These are phyloP conservation scores for Ophraella communa DNA, from an alignment of 2,888 invertebrate species.

Conservation along the genomic window DNA sequence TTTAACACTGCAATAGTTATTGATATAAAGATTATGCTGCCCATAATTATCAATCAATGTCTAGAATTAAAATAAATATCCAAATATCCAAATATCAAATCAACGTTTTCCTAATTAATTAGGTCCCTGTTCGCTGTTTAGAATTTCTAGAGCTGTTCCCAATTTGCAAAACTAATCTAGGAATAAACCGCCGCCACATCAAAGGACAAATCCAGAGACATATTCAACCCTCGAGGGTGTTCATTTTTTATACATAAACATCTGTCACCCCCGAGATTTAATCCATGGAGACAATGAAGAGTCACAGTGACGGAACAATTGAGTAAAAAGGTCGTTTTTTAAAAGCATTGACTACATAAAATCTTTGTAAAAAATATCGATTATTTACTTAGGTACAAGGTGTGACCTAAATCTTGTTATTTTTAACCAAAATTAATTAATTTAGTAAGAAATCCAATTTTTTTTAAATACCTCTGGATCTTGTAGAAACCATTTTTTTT, in stretches of 20 bases:
- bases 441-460: too few relatives aligned
- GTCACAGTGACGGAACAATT: constrained; percentile 7
- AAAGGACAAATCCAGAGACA: constrained; percentile 22
- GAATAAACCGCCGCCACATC: constrained; percentile 40
- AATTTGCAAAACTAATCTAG: constrained; percentile 43
- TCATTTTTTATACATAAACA: constrained; percentile 55
- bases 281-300: constrained; percentile 33
- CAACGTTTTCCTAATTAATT: constrained; percentile 18
- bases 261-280: constrained; percentile 50
- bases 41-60: too few relatives aligned
- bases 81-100: constrained; percentile 5
- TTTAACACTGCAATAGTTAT: too few relatives aligned
- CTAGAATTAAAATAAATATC: background rate
- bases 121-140: constrained; percentile 11
- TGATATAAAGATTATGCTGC: too few relatives aligned
- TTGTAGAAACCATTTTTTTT: too few relatives aligned
- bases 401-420: too few relatives aligned
- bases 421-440: too few relatives aligned
- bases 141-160: constrained; percentile 16
- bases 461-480: too few relatives aligned
- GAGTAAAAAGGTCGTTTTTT: background rate
- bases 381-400: too few relatives aligned
- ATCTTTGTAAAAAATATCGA: background rate
- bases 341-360: background rate
- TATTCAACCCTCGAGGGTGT: constrained; percentile 32